These are phyloP conservation scores for Erethizon dorsatum DNA, from an alignment of 2,797 vertebrate genomes.

Conservation along the genomic window DNA sequence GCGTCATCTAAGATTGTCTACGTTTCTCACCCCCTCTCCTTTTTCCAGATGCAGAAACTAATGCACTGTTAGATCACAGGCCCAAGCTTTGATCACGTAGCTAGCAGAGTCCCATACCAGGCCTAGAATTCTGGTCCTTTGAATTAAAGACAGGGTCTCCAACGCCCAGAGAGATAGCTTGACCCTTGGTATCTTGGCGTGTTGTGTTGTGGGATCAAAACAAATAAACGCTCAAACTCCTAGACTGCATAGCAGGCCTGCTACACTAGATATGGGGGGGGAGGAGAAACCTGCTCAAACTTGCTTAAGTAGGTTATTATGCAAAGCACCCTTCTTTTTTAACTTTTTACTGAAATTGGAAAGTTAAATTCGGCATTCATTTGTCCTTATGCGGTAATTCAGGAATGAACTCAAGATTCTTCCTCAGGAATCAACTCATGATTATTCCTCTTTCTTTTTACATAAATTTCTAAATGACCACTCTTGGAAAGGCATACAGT, in stretches of 20 bases:
- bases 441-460: not conserved
- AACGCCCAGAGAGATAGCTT: not conserved
- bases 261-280: not conserved
- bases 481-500: not conserved
- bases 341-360: not conserved
- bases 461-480: not conserved
- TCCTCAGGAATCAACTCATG: not conserved
- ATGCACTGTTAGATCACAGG: not conserved
- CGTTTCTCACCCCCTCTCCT: not conserved
- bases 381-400: constrained; percentile 34
- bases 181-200: not conserved
- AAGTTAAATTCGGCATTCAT: not conserved
- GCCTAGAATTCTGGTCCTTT: not conserved
- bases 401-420: constrained; percentile 1
- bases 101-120: not conserved
- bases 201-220: not conserved
- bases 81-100: not conserved
- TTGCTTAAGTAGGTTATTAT: not conserved
- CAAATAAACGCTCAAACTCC: not conserved
- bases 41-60: not conserved
- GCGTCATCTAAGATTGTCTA: not conserved
- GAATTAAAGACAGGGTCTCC: not conserved
- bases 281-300: not conserved
- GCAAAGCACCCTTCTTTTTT: not conserved
- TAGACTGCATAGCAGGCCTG: not conserved